These are phyloP conservation scores for Brassicogethes aeneus DNA, from an alignment of 2,888 invertebrate species.

Conservation along the genomic window DNA sequence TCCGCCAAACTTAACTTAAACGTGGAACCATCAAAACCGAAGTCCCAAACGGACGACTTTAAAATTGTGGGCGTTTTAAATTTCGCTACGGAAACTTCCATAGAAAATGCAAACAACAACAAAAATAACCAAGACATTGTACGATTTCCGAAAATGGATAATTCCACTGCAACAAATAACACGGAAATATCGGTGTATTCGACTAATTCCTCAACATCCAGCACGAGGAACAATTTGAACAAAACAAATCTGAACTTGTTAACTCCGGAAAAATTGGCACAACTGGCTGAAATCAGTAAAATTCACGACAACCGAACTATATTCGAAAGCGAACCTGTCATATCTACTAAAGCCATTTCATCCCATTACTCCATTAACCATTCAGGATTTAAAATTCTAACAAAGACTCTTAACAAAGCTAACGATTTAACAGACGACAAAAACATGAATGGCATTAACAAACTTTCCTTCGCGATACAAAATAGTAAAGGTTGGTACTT, in stretches of 20 bases:
- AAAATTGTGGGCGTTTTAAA: constrained; percentile 31
- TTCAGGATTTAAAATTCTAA: constrained; percentile 56
- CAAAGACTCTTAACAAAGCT: constrained; percentile 54
- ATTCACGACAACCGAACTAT: constrained; percentile 45
- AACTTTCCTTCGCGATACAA: not conserved
- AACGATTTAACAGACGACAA: constrained; percentile 38
- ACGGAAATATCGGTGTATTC: constrained; percentile 12
- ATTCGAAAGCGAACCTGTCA: constrained; percentile 41
- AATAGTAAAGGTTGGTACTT: no score
- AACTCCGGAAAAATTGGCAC: constrained; percentile 38
- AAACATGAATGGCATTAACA: not conserved
- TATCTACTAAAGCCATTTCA: constrained; percentile 53
- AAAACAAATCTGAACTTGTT: constrained; percentile 18
- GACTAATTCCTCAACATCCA: constrained; percentile 22
- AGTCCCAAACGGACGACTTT: constrained; percentile 22
- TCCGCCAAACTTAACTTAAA: no score
- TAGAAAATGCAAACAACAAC: constrained; percentile 4
- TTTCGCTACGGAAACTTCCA: constrained; percentile 28
- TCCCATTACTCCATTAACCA: constrained; percentile 53
- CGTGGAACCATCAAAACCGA: no score
- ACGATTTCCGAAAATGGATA: constrained; percentile 29
- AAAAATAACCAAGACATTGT: constrained; percentile 20
- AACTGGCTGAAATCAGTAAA: constrained; percentile 49
- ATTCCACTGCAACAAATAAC: constrained; percentile 7
- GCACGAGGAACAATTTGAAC: constrained; percentile 11